Conservation (phyloP, 1,140 invertebrate genomes). For the Calephelis virginiensis region DNA sequence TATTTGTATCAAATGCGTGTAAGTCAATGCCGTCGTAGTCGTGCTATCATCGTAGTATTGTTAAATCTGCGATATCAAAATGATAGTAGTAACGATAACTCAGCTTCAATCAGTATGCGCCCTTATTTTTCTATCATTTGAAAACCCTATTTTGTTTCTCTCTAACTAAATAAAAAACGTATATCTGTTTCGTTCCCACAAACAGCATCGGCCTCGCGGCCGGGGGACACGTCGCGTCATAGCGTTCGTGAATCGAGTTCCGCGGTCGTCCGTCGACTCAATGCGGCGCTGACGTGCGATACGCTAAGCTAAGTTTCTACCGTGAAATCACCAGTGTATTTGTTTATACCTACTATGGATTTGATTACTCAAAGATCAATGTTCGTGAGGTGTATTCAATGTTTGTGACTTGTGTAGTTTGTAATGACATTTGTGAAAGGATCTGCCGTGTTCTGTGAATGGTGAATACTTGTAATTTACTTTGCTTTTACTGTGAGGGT, state of each 20-base stretch:
- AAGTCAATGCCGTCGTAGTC: slow-evolving; percentile 15
- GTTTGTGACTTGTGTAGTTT: slow-evolving; percentile 49
- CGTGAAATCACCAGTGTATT: slow-evolving; percentile 71
- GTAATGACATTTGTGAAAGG: slow-evolving; percentile 57
- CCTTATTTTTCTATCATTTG: slow-evolving; percentile 40
- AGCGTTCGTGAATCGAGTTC: slow-evolving; percentile 58
- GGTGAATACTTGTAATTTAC: slow-evolving; percentile 75
- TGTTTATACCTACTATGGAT: slow-evolving; percentile 71
- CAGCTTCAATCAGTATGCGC: slow-evolving; percentile 52
- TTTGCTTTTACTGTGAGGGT: slow-evolving; percentile 71
- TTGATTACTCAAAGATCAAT: slow-evolving; percentile 55
- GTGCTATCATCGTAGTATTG: slow-evolving; percentile 30
- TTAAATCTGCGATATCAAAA: slow-evolving; percentile 46
- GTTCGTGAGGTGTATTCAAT: slow-evolving; percentile 58
- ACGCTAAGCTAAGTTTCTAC: slow-evolving; percentile 61
- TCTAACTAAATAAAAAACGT: slow-evolving; percentile 30
- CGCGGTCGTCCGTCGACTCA: slow-evolving; percentile 67
- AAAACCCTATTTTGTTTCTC: slow-evolving; percentile 36
- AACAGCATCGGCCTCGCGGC: slow-evolving; percentile 35
- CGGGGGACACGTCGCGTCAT: slow-evolving; percentile 60
- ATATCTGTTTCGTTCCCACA: slow-evolving; percentile 11
- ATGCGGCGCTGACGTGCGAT: slow-evolving; percentile 72
- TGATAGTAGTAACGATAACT: slow-evolving; percentile 25
- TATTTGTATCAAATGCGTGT: slow-evolving; percentile 8
- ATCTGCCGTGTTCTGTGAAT: slow-evolving; percentile 67